Evolutionary conservation across 1,140 invertebrate species (phyloP).

Genomic region (Brachionus plicatilis): DNA sequence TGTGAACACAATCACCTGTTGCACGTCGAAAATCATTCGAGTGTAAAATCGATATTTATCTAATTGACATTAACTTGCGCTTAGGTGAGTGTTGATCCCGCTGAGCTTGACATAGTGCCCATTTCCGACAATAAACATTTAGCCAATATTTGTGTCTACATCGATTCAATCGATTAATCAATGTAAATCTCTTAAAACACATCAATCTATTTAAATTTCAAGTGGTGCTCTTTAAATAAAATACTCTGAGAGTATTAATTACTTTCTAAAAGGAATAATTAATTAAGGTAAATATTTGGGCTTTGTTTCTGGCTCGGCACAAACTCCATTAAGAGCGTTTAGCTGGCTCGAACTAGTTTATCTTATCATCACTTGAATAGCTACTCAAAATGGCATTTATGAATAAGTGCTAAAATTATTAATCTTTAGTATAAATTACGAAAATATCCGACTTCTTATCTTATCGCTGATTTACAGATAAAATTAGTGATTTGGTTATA

Average conservation of each 20-base stretch:
- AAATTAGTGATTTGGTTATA: background rate
- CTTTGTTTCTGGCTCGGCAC: background rate
- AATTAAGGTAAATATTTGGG: conserved; percentile 25
- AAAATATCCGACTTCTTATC: background rate
- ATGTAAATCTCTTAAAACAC: background rate
- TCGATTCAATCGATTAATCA: background rate
- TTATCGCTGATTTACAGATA: background rate
- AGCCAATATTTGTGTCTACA: background rate
- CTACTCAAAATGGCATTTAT: background rate
- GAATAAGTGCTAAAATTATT: background rate
- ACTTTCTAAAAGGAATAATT: conserved; percentile 21
- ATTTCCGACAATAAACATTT: background rate
- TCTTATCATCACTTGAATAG: conserved; percentile 15
- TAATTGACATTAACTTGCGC: background rate
- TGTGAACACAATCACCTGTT: background rate
- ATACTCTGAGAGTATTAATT: background rate
- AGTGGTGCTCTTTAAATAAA: conserved; percentile 15
- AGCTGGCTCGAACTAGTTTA: background rate
- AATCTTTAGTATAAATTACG: background rate
- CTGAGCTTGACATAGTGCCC: background rate
- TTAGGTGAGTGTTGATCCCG: background rate
- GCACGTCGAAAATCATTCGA: background rate
- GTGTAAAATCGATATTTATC: conserved; percentile 1
- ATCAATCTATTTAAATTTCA: conserved; percentile 21
- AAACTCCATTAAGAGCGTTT: background rate